Conservation (phyloP, 2,888 invertebrate species). For the Lathronympha strigana region DNA sequence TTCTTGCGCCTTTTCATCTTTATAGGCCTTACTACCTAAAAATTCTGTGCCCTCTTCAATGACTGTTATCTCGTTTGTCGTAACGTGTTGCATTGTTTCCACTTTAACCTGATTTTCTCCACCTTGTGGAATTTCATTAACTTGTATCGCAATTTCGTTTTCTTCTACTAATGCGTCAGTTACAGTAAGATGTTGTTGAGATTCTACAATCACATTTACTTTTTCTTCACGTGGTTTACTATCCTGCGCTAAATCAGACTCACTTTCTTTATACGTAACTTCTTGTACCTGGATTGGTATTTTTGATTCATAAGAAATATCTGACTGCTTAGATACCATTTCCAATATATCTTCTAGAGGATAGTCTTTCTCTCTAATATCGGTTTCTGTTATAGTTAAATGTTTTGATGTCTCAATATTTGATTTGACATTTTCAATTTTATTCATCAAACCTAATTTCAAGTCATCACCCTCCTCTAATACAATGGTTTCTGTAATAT, state of each 20-base stretch:
- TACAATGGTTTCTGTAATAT: slow-evolving; percentile 53
- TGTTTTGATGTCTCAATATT: slow-evolving; percentile 72
- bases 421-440: slow-evolving; percentile 50
- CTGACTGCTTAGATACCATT: slow-evolving; percentile 47
- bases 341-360: slow-evolving; percentile 46
- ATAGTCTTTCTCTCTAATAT: slow-evolving; percentile 76
- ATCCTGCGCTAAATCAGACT: slow-evolving; percentile 47
- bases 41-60: slow-evolving; percentile 60
- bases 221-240: slow-evolving; percentile 53
- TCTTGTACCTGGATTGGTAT: slow-evolving; percentile 62
- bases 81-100: slow-evolving; percentile 59
- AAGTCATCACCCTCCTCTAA: slow-evolving; percentile 58
- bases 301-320: slow-evolving; percentile 55
- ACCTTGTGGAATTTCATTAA: slow-evolving; percentile 46
- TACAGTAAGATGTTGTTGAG: slow-evolving; percentile 63
- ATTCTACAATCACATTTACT: slow-evolving; percentile 51
- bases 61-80: slow-evolving; percentile 62
- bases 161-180: slow-evolving; percentile 60
- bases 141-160: slow-evolving; percentile 57
- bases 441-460: slow-evolving; percentile 48
- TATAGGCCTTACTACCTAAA: slow-evolving; percentile 48
- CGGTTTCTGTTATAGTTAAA: slow-evolving; percentile 80
- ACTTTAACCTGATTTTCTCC: slow-evolving; percentile 58
- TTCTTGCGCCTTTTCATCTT: slow-evolving; percentile 53
- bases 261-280: slow-evolving; percentile 59